Percentiles rank a stretch among this genome's conserved stretches.
Conservation (phyloP, 2,888 invertebrate species). For the Galerucella nymphaeae region DNA sequence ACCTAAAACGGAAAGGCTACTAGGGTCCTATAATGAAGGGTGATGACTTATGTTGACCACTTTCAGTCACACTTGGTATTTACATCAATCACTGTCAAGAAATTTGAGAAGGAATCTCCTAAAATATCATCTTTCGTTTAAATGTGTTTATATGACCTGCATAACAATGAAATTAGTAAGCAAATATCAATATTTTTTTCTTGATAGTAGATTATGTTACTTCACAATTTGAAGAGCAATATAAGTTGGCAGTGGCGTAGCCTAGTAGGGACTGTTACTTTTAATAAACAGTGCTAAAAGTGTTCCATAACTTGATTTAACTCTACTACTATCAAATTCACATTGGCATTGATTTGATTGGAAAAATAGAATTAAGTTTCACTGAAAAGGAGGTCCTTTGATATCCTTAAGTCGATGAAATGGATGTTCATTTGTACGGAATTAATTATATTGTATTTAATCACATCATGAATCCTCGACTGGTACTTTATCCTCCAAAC, state of each 20-base stretch:
- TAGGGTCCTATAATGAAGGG: constrained; percentile 24
- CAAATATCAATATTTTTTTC: neutral
- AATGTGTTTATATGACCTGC: neutral
- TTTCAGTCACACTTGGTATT: constrained; percentile 29
- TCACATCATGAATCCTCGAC: constrained; percentile 30
- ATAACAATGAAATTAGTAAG: neutral
- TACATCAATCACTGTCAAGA: constrained; percentile 30
- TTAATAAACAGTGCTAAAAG: neutral
- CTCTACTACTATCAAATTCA: neutral
- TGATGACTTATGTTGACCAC: constrained; percentile 31
- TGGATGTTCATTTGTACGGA: constrained; percentile 20
- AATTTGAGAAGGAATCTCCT: constrained; percentile 28
- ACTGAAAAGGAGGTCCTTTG: constrained; percentile 24
- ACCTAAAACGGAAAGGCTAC: constrained; percentile 2
- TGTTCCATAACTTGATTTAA: neutral
- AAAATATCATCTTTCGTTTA: constrained; percentile 20
- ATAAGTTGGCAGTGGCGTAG: too few relatives aligned
- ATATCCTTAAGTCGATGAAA: constrained; percentile 16
- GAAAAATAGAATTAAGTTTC: constrained; percentile 1
- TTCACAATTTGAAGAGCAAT: too few relatives aligned
- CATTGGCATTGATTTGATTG: neutral
- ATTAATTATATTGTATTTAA: constrained; percentile 40
- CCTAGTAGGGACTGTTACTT: too few relatives aligned
- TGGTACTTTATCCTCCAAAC: constrained; percentile 24
- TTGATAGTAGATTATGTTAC: too few relatives aligned